Base-by-base conservation (phyloP, 1,140 invertebrate genomes). In the Lepidotrigona ventralis region DNA sequence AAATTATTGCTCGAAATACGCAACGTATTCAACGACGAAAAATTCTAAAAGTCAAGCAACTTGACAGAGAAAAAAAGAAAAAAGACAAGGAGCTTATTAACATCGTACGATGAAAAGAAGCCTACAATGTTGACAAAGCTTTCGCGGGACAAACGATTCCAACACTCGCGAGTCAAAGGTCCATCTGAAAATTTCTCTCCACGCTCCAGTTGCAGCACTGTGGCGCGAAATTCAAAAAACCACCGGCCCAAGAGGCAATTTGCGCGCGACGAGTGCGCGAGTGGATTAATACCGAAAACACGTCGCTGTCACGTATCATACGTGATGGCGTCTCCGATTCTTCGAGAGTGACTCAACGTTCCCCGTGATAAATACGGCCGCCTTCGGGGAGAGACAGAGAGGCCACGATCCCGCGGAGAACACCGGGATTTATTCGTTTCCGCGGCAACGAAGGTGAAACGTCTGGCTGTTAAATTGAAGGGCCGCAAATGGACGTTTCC, bases 231-330 rank as follows among this genome's bases (percentile, higher is more conserved):
- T 72, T 26, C 21, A 9, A 58, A 56, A 14, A 14, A n/a, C 14
- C 11, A 60, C 23, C 14, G 58, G 58, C 23, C 17, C 14, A 23
- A 60, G 58, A n/a, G 58, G 58, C 23, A 46, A 46, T 46, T 60
- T 23, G 56, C 33, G 73, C 19, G 12, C 33, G 15, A 29, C 26
- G 26, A 29, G 39, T 46, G 15, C 29, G 14, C 15, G 56, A 39
- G 39, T 3, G 79, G 79, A 81, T 81, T 76, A 77, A 82, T 77
- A 77, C 73, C 53, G 64, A 77, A 60, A 70, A 82, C 77, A 8
- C 80, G 64, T 17, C n/a, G 73, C 39, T 77, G 54, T 73, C 80
- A 53, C 64, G 80, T 51, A 33, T 69, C 73, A 58, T 58, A 26
- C 29, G 14, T 53, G n/a, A 19, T 26, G 53, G 70, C 46, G n/a